Evolutionary conservation across 2,113 vertebrate species (phyloP), one percentile per base, ranked within the genome.

Genomic region (Lampris megalopsis): DNA sequence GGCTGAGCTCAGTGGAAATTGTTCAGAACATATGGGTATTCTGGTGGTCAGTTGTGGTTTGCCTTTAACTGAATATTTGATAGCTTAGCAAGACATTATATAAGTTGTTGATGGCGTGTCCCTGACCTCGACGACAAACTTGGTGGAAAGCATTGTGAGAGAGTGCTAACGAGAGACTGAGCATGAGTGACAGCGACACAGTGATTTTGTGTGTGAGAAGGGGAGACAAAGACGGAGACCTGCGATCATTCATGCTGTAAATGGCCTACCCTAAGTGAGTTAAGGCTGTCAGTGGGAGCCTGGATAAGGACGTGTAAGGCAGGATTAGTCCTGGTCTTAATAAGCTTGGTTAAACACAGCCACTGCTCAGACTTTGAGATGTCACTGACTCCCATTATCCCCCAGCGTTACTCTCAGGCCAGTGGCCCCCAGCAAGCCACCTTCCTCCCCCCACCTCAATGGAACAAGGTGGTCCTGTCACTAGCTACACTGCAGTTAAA

Each of bases 261-360:
- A 86, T 63, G 80, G 70, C 71, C 70, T 40, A 54, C 90, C 58
- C 69, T 88, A 80, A 81, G 60, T 71, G 62, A 83, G 83, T 90
- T 86, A 79, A 92, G 83, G 64, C 81, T 86, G 84, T 87, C 86
- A 60, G 79, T 73, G 71, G 79, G 84, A 42, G 75, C 69, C 81
- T 73, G 86, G 89, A 90, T 93, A 86, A 92, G 85, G 87, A 90
- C 41, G 76, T 81, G 82, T 86, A 86, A 87, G 81, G 88, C 87
- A 81, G 88, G 89, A 92, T 93, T 92, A 91, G 91, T 64, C 78
- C 83, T 82, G 82, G 81, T 85, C 84, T 86, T 90, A 92, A 91
- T 89, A 92, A 90, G 89, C 90, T 92, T 92, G 89, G 89, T 91
- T 84, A 91, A 91, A 91, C 91, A 91, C 84, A 79, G 87, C 81